Evolutionary conservation across 1,140 invertebrate genomes (phyloP).

Genomic region (Melipona quadrifasciata): DNA sequence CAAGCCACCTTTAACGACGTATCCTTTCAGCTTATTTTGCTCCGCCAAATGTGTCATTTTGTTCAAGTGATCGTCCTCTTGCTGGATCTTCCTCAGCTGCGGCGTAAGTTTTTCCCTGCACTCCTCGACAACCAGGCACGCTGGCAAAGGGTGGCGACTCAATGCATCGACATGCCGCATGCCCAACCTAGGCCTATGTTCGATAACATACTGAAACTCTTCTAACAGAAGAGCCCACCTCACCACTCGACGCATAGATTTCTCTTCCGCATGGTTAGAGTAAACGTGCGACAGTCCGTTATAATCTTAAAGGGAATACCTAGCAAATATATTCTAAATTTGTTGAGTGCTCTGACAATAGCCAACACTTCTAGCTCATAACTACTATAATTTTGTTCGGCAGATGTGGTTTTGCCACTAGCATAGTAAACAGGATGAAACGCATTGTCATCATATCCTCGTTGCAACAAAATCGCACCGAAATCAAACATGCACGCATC

Average conservation of each 20-base stretch:
- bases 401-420: background rate
- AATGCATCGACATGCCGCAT: slow-evolving; percentile 5
- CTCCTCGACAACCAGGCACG: too few species aligned
- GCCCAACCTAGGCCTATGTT: background rate
- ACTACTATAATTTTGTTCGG: too few species aligned
- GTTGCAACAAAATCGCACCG: background rate
- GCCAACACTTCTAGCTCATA: background rate
- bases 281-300: background rate
- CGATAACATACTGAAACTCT: background rate
- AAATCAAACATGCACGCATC: too few species aligned
- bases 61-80: too few species aligned
- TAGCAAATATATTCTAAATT: background rate
- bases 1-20: too few species aligned
- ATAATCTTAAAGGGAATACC: background rate
- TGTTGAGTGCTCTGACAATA: background rate
- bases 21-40: too few species aligned
- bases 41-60: too few species aligned
- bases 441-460: background rate
- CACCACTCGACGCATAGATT: background rate
- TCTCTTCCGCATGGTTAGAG: background rate
- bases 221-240: background rate
- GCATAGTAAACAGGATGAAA: slow-evolving; percentile 2
- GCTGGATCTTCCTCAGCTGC: too few species aligned
- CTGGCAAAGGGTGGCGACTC: too few species aligned
- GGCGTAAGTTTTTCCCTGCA: too few species aligned